Base-by-base conservation (phyloP, 2,888 invertebrate species). In the Cancer borealis region DNA sequence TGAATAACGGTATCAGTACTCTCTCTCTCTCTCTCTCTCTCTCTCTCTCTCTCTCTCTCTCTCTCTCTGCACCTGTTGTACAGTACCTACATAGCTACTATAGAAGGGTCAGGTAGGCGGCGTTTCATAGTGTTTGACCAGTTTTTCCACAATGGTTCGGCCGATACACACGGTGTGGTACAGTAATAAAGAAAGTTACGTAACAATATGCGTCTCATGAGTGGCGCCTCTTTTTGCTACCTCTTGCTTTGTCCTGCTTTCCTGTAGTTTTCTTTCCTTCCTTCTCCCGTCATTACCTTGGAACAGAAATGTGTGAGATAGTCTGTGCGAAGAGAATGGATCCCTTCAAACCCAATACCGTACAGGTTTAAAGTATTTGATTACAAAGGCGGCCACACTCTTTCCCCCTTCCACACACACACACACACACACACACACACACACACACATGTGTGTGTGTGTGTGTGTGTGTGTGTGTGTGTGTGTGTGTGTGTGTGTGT, bases 21-120 rank as follows among this genome's bases (percentile, higher is more conserved):
- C 79, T 46, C 92, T 46, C 92, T 45, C 73, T 54, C 92, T 92
- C 92, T 92, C 92, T 73, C 92, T 73, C 79, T 92, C 79, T 92
- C 79, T 73, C 73, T 73, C 73, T 73, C 73, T 73, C 73, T 73
- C 73, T 73, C 73, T 73, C 73, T 73, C 73, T 73, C 73, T 73
- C 73, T 73, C 73, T 73, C 73, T 73, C 73, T 73, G 26, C 26
- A n/a, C 26, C 73, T 73, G 73, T 73, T 26, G n/a, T 66, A 14
- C 73, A 4, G 8, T 10, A 26, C 21, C 26, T 49, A 49, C 14
- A 3, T 54, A 54, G 54, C 54, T 54, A 54, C 54, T 54, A 54
- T 54, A 54, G 14, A 73, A 0, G 73, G 73, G 73, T 73, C 26
- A 73, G 73, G 73, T 73, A 26, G n/a, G 26, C 2, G 73, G 26